Conservation (phyloP, 2,113 vertebrate genomes). For the Perccottus glenii region DNA sequence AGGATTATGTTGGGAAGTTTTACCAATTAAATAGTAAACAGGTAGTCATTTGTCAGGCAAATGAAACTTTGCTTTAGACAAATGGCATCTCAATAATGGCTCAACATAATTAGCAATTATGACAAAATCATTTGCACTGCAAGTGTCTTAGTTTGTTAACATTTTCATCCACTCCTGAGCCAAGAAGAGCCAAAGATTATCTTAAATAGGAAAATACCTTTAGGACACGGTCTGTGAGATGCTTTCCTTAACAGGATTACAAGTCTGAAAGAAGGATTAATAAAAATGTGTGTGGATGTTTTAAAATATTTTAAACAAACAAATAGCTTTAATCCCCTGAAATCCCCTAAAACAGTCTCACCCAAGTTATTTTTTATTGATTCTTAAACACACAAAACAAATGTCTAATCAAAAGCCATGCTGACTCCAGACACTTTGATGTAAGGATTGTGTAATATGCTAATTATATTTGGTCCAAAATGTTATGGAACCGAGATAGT, state of each 20-base stretch:
- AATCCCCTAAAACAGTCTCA: too few relatives aligned
- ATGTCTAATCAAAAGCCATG: background rate
- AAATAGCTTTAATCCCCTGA: slow-evolving; percentile 7
- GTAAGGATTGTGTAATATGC: background rate
- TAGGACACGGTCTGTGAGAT: slow-evolving; percentile 6
- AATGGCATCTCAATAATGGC: background rate
- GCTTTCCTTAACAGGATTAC: slow-evolving; percentile 7
- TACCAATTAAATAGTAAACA: too few relatives aligned
- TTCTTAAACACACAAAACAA: background rate
- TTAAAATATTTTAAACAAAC: background rate
- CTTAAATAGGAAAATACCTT: slow-evolving; percentile 4
- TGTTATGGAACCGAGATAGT: background rate
- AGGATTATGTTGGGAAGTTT: too few relatives aligned
- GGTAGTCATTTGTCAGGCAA: too few relatives aligned
- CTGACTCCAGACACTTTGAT: background rate
- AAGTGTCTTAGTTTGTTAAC: slow-evolving; percentile 5
- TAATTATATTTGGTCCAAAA: background rate
- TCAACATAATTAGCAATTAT: background rate
- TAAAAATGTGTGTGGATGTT: background rate
- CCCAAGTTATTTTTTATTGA: too few relatives aligned
- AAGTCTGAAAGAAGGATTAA: slow-evolving; percentile 10
- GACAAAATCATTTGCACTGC: background rate
- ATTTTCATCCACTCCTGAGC: slow-evolving; percentile 1
- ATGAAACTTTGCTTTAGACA: too few relatives aligned
- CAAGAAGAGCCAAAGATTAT: background rate